These are phyloP conservation scores for Neopipo cinnamomea DNA, from an alignment of 2,113 vertebrate genomes.

Conservation along the genomic window DNA sequence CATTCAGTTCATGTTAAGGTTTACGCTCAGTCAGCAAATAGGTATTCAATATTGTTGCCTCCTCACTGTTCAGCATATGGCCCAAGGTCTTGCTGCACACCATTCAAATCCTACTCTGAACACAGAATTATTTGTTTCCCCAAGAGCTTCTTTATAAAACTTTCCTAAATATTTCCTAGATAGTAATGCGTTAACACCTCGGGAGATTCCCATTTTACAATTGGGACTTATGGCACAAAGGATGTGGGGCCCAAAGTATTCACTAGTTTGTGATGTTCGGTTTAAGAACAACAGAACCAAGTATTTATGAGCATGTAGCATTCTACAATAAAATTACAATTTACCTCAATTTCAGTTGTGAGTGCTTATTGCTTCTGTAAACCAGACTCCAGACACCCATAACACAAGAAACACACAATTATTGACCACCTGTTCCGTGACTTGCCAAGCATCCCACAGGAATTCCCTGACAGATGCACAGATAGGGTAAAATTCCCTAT, in stretches of 20 bases:
- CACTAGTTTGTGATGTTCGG: not conserved
- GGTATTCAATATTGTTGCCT: not conserved
- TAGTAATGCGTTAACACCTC: not conserved
- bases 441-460: conserved; percentile 49
- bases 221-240: not conserved
- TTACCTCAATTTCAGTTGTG: conserved; percentile 59
- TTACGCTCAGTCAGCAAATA: not conserved
- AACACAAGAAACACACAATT: conserved; percentile 66
- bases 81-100: not conserved
- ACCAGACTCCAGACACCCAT: conserved; percentile 66
- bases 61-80: not conserved
- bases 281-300: conserved; percentile 39
- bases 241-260: not conserved
- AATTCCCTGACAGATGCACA: conserved; percentile 62
- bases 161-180: conserved; percentile 12
- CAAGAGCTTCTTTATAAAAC: not conserved
- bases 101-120: not conserved
- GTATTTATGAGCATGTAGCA: conserved; percentile 38
- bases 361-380: conserved; percentile 60
- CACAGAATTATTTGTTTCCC: not conserved
- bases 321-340: conserved; percentile 57
- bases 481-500: conserved; percentile 53
- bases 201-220: conserved; percentile 12
- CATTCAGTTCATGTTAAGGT: not conserved
- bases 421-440: conserved; percentile 67